phyloP scores from a whole-genome alignment of 2,888 invertebrate genomes.

The Agapetus fuscipes region DNA sequence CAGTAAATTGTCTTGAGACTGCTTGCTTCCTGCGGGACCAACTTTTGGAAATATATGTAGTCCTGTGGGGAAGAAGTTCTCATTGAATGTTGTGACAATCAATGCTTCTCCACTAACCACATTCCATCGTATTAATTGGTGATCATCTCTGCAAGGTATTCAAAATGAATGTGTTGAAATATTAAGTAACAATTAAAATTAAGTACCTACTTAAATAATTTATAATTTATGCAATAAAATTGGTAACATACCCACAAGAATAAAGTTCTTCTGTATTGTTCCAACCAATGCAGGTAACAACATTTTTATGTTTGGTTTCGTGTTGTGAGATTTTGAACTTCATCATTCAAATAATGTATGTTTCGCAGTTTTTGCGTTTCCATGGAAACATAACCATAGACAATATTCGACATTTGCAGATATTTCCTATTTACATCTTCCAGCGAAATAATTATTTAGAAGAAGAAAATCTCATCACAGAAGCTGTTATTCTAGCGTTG shows the following conservation, averaged over 20 bases:
- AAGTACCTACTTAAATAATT: constrained; percentile 3
- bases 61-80: constrained; percentile 80
- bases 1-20: constrained; percentile 70
- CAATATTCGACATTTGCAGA: too few relatives aligned
- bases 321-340: constrained; percentile 71
- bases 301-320: constrained; percentile 63
- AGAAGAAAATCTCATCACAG: too few relatives aligned
- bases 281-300: constrained; percentile 91
- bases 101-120: constrained; percentile 67
- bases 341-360: constrained; percentile 57
- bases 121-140: constrained; percentile 82
- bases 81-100: constrained; percentile 66
- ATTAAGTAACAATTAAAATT: neutral
- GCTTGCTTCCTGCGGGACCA: constrained; percentile 38
- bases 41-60: constrained; percentile 79
- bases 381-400: too few relatives aligned
- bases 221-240: constrained; percentile 7
- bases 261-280: constrained; percentile 88
- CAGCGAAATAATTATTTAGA: too few relatives aligned
- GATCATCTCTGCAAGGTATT: constrained; percentile 74
- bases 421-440: too few relatives aligned
- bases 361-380: too few relatives aligned
- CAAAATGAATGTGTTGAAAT: neutral
- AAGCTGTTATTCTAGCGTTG: too few relatives aligned
- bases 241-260: constrained; percentile 68